Conservation (phyloP, 2,888 invertebrate genomes). For the Nematopogon swammerdamellus region DNA sequence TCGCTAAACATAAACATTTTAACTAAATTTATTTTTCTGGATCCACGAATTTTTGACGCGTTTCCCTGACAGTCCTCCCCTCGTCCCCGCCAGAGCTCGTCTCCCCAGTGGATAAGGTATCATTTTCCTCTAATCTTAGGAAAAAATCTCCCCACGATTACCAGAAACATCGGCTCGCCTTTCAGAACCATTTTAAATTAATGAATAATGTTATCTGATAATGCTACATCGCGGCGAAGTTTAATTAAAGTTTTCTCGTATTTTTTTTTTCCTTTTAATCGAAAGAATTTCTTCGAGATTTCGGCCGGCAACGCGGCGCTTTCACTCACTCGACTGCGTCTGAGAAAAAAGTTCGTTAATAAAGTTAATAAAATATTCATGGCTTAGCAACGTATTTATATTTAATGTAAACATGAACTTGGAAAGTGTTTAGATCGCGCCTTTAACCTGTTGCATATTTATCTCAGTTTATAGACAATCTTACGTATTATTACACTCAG, state of each 20-base stretch:
- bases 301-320: slow-evolving; percentile 17
- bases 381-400: neutral
- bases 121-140: neutral
- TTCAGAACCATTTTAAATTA: slow-evolving; percentile 48
- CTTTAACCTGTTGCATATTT: neutral
- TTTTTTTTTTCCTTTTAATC: slow-evolving; percentile 27
- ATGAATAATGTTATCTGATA: slow-evolving; percentile 57
- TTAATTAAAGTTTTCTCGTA: slow-evolving; percentile 49
- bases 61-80: too few relatives aligned
- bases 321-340: neutral
- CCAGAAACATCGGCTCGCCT: slow-evolving; percentile 39
- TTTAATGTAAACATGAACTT: neutral
- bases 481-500: too few relatives aligned
- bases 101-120: too few relatives aligned
- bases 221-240: slow-evolving; percentile 38
- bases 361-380: neutral
- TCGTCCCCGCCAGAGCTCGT: too few relatives aligned
- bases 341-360: neutral
- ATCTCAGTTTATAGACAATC: neutral
- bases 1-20: too few relatives aligned
- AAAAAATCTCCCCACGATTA: slow-evolving; percentile 36
- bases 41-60: too few relatives aligned
- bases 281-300: slow-evolving; percentile 43
- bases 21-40: too few relatives aligned
- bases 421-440: too few relatives aligned